Base-by-base conservation (phyloP, 2,113 vertebrate species). In the Pangasianodon gigas region DNA sequence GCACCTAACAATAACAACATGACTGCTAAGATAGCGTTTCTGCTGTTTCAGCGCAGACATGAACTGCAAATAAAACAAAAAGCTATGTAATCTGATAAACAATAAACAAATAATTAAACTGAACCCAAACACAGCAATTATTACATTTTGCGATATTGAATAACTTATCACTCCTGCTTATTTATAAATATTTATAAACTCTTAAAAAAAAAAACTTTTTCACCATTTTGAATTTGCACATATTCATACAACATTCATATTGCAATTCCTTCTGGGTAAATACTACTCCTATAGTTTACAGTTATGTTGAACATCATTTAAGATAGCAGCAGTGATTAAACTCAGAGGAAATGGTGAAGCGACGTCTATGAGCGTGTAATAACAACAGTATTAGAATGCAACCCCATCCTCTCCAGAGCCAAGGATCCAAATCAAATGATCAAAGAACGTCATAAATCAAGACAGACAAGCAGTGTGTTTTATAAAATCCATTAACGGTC, bases 401-500 rank as follows among this genome's bases (percentile, higher is more conserved):
- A 56, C 6, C 10, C 37, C 2, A 41, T 77, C 58, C 74, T 48
- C 54, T 48, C 14, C 18, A 32, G 54, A 65, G 60, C 58, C 79
- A 69, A 29, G 6, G n/a, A 60, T 75, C 26, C 32, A 41, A 60
- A 75, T 60, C 65, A 75, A 75, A 60, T 46, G 2, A 46, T 58
- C 62, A 26, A 48, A 74, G 65, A 21, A 56, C 37, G 21, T 29
- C 21, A 81, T 75, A 69, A 89, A 74, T 89, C 67, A 32, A 16
- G 37, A 71, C 2, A 75, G 37, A 52, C 56, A 29, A 48, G 51
- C 37, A n/a, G 13, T 75, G 41, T 74, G 69, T 51, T 75, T 74
- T 37, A 37, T 26, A 77, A 37, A 62, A 56, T 79, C 41, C 32
- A 74, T 89, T 52, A 85, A 89, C 85, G 67, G 81, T 83, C 81